These are phyloP conservation scores for Acanthococcus lagerstroemiae DNA, from an alignment of 2,888 invertebrate species.

Conservation along the genomic window DNA sequence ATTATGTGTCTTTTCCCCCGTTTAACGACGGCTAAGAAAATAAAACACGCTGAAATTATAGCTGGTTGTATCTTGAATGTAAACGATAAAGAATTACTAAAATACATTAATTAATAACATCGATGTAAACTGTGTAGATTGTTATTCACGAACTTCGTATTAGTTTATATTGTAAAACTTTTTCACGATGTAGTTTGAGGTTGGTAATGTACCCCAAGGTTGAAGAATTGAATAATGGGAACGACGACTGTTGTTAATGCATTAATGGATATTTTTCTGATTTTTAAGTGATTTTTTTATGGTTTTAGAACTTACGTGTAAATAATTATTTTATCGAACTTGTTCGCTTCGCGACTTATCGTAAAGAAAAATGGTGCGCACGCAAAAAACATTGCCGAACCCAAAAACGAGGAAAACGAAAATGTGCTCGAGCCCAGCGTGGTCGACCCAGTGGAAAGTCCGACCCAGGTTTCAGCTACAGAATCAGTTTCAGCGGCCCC, in stretches of 20 bases:
- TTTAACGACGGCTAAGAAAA: not conserved
- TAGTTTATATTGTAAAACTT: conserved; percentile 1
- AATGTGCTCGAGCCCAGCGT: too few relatives aligned
- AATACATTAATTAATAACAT: not conserved
- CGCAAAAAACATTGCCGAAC: too few relatives aligned
- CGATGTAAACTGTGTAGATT: not conserved
- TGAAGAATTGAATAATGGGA: not conserved
- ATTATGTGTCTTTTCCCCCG: not conserved
- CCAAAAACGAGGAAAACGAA: too few relatives aligned
- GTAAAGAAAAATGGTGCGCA: too few relatives aligned
- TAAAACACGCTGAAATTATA: not conserved
- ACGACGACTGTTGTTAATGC: not conserved
- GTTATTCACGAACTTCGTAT: conserved; percentile 3
- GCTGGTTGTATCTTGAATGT: not conserved
- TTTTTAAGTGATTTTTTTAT: too few relatives aligned
- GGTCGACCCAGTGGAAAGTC: too few relatives aligned
- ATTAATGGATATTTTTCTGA: too few relatives aligned
- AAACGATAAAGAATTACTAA: not conserved
- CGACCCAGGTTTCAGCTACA: too few relatives aligned
- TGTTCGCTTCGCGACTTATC: too few relatives aligned
- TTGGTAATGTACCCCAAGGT: not conserved
- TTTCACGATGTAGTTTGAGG: conserved; percentile 6
- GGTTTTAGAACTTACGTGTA: too few relatives aligned
- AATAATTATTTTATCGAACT: too few relatives aligned
- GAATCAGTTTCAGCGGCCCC: too few relatives aligned